Conservation (phyloP, 2,113 vertebrate species). For the Solenodon paradoxus region DNA sequence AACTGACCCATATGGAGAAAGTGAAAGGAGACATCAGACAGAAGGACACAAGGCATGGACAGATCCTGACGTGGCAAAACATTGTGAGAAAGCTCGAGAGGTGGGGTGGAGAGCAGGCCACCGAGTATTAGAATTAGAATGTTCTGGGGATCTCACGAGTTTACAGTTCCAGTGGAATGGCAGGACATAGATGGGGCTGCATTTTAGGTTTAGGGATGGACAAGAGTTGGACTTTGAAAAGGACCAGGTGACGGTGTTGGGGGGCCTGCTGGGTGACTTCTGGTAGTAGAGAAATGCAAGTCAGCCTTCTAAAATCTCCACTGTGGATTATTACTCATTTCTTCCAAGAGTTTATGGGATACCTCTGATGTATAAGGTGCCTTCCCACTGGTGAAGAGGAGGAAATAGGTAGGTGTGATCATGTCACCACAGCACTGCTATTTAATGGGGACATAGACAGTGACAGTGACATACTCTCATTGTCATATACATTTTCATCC, state of each 20-base stretch:
- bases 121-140: not conserved
- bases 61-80: too few relatives aligned
- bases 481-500: not conserved
- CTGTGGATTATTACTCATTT: not conserved
- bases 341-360: not conserved
- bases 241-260: too few relatives aligned
- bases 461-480: too few relatives aligned
- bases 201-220: not conserved
- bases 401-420: not conserved
- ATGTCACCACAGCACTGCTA: fast-evolving
- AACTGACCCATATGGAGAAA: not conserved
- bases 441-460: not conserved
- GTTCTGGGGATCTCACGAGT: not conserved
- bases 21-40: not conserved
- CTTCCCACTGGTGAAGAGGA: not conserved
- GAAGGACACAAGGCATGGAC: not conserved
- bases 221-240: not conserved
- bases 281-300: not conserved
- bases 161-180: not conserved
- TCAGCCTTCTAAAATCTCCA: not conserved
- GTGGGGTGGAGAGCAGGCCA: too few relatives aligned
- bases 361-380: not conserved
- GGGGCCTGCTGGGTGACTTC: not conserved
- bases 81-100: not conserved
- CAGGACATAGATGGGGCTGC: not conserved